A percentile compares a stretch with the other conserved stretches of the same genome.
phyloP scores from a whole-genome alignment of 2,797 vertebrate species.

The Lagorchestes hirsutus region DNA sequence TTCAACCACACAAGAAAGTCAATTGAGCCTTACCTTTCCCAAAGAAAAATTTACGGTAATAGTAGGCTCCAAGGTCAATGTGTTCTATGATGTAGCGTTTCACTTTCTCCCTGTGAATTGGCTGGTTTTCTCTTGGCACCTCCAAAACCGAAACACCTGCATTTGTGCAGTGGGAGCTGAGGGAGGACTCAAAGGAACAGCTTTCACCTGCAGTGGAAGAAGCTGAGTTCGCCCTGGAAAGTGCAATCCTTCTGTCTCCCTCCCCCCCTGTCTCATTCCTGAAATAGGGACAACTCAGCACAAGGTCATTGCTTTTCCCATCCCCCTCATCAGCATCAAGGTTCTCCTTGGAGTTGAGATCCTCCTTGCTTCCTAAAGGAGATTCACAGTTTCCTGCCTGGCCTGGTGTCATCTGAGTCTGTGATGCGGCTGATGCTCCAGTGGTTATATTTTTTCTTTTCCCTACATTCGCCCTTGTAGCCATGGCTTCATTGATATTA shows the following conservation, averaged over 20 bases:
- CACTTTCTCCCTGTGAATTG: conserved; percentile 97
- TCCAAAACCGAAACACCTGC: conserved; percentile 98
- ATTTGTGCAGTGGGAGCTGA: conserved; percentile 99
- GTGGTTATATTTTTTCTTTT: conserved; percentile 97
- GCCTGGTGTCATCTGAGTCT: conserved; percentile 84
- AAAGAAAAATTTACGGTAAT: conserved; percentile 98
- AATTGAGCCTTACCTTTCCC: conserved; percentile 92
- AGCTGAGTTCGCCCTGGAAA: conserved; percentile 92
- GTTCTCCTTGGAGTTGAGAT: conserved; percentile 96
- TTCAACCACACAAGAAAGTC: not conserved
- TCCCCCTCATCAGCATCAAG: conserved; percentile 95
- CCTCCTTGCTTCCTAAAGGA: conserved; percentile 95
- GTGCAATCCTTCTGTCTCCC: conserved; percentile 94
- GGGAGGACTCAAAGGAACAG: conserved; percentile 96
- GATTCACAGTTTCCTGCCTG: conserved; percentile 90
- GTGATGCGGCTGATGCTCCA: conserved; percentile 95
- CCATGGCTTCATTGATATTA: conserved; percentile 96
- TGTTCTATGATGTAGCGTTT: conserved; percentile 99
- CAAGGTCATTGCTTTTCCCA: conserved; percentile 94
- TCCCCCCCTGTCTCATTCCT: conserved; percentile 98
- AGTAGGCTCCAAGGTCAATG: conserved; percentile 98
- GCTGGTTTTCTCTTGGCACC: conserved; percentile 96
- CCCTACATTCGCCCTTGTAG: conserved; percentile 90
- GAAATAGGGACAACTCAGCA: conserved; percentile 94
- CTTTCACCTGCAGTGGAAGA: conserved; percentile 90